phyloP scores from a whole-genome alignment of 2,797 vertebrate genomes.

The Pipistrellus pipistrellus region DNA sequence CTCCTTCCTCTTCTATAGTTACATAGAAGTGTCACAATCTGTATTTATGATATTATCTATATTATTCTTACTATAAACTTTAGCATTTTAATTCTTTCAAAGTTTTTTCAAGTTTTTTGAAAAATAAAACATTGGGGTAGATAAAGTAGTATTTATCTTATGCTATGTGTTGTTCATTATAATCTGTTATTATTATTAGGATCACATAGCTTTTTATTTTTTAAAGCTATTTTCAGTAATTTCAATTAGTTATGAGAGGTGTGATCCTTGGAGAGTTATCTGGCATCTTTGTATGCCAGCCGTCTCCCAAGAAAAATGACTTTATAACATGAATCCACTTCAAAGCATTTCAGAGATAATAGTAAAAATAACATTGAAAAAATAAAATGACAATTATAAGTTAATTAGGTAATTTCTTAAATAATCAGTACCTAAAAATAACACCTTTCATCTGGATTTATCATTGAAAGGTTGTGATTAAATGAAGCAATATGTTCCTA shows the following conservation, averaged over 20 bases:
- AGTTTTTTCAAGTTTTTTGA: neutral
- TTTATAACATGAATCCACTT: slow-evolving; percentile 73
- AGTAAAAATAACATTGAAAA: slow-evolving; percentile 71
- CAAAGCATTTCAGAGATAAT: slow-evolving; percentile 68
- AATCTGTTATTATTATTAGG: slow-evolving; percentile 30
- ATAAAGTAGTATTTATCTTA: slow-evolving; percentile 33
- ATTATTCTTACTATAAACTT: neutral
- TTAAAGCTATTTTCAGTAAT: slow-evolving; percentile 70
- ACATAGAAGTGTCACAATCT: neutral
- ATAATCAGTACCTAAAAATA: slow-evolving; percentile 69
- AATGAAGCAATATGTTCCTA: slow-evolving; percentile 21
- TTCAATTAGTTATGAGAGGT: slow-evolving; percentile 65
- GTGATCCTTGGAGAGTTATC: slow-evolving; percentile 31
- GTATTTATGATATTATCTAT: neutral
- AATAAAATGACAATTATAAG: slow-evolving; percentile 69
- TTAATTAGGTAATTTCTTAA: slow-evolving; percentile 68
- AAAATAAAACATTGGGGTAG: neutral
- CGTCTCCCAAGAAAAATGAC: slow-evolving; percentile 65
- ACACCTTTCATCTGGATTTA: slow-evolving; percentile 50
- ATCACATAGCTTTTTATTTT: slow-evolving; percentile 66
- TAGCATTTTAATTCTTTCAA: neutral
- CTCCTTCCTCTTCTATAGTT: neutral
- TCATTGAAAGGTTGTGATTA: slow-evolving; percentile 60
- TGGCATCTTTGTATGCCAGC: slow-evolving; percentile 19
- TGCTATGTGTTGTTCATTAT: slow-evolving; percentile 53